Evolutionary conservation across 2,888 invertebrate species (phyloP), one percentile per base, ranked within the genome.

Genomic region (Anticlea derivata): DNA sequence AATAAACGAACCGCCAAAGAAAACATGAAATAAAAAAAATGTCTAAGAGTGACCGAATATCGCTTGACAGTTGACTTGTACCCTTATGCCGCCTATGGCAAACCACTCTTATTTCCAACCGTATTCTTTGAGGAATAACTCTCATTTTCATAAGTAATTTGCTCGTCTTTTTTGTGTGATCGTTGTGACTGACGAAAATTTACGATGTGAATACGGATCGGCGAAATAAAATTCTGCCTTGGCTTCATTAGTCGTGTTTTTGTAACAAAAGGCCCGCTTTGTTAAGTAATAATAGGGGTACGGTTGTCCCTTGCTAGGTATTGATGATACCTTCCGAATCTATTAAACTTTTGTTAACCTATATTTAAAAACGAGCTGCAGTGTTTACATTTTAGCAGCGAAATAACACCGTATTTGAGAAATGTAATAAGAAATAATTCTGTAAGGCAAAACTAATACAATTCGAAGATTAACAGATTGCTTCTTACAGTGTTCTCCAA

Each of bases 181-280:
- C 83, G 87, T 88, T 88, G 83, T 88, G 89, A 88, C 89, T 86
- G 87, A 78, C 78, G 82, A 78, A 78, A 74, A 89, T 89, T 88
- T 89, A 89, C 85, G 87, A 87, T 79, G 86, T 85, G 86, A 88
- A 86, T 81, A 80, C 75, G 76, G 77, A 73, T 66, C 64, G 75
- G 73, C 71, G 78, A 81, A 83, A 87, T 89, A 86, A 88, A 86
- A 82, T 72, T 74, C 63, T 64, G 75, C 73, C 67, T 70, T 69
- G 69, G 86, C 87, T 88, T 87, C 86, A 88, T 89, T 87, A 87
- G 86, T 65, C 50, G 64, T 66, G 80, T 80, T 83, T 84, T 83
- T 84, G 74, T 79, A 57, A 62, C 63, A 67, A 73, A 70, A 59
- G 69, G 63, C 60, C 67, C 56, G 67, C 70, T 75, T 82, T 83